Conservation (phyloP, 2,888 invertebrate species). For the Diaphora mendica region DNA sequence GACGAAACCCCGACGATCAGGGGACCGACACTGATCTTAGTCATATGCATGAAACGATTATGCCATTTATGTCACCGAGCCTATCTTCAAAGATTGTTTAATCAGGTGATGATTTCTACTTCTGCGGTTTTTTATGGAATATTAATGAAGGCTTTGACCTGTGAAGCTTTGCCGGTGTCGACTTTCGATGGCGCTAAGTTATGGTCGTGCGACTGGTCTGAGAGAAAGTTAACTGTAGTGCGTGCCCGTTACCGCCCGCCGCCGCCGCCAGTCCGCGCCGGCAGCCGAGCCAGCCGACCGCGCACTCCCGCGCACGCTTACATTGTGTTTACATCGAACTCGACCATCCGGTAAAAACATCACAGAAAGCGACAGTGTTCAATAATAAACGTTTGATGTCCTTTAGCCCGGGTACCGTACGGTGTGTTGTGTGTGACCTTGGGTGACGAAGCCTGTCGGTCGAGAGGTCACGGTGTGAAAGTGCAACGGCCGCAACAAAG, state of each 20-base stretch:
- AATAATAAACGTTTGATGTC: slow-evolving; percentile 56
- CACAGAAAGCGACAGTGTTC: slow-evolving; percentile 80
- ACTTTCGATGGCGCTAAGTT: slow-evolving; percentile 83
- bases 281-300: slow-evolving; percentile 37
- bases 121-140: slow-evolving; percentile 51
- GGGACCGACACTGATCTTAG: too few species aligned
- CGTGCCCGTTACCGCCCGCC: slow-evolving; percentile 77
- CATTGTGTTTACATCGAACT: slow-evolving; percentile 68
- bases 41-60: neutral
- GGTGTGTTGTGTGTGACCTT: slow-evolving; percentile 44
- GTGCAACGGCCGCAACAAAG: slow-evolving; percentile 71
- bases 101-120: slow-evolving; percentile 31
- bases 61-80: neutral
- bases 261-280: slow-evolving; percentile 49
- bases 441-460: slow-evolving; percentile 38
- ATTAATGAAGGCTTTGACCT: slow-evolving; percentile 79
- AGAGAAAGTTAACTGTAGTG: slow-evolving; percentile 87
- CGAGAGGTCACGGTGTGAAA: slow-evolving; percentile 64
- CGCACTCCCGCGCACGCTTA: slow-evolving; percentile 54
- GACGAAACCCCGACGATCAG: too few species aligned
- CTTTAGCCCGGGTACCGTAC: slow-evolving; percentile 54
- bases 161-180: slow-evolving; percentile 69
- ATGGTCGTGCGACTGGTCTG: slow-evolving; percentile 69
- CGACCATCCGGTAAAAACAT: slow-evolving; percentile 65
- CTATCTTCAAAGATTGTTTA: slow-evolving; percentile 19